These are phyloP conservation scores for Zeuzera pyrina DNA, from an alignment of 2,888 invertebrate genomes.

Conservation along the genomic window DNA sequence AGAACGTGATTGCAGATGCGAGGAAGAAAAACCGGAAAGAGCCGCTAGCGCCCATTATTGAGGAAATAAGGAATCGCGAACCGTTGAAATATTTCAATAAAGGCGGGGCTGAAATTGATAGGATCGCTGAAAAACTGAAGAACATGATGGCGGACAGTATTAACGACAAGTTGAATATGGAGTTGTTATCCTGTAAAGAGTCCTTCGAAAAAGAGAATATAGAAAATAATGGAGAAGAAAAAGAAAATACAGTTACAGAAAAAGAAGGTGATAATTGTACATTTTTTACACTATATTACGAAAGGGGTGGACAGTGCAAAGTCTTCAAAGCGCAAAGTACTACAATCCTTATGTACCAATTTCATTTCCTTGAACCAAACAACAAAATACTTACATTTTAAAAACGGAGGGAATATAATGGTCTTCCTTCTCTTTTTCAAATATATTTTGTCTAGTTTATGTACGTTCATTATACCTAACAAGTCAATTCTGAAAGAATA, in stretches of 20 bases:
- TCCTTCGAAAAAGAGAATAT: constrained; percentile 36
- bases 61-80: constrained; percentile 50
- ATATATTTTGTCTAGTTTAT: no score
- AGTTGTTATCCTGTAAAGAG: constrained; percentile 47
- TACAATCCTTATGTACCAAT: no score
- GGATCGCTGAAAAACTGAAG: constrained; percentile 61
- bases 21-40: constrained; percentile 28
- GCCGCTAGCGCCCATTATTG: constrained; percentile 55
- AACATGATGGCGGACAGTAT: constrained; percentile 37
- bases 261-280: no score
- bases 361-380: no score
- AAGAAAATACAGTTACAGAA: constrained; percentile 15
- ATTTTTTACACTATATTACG: no score
- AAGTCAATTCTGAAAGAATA: no score
- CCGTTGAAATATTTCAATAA: constrained; percentile 34
- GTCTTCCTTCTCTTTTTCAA: no score
- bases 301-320: no score
- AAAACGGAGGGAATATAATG: no score
- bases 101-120: constrained; percentile 50
- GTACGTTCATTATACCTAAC: no score
- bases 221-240: constrained; percentile 13
- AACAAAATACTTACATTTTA: no score
- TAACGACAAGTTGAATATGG: constrained; percentile 40
- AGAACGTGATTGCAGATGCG: constrained; percentile 13
- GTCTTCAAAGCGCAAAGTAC: no score